Evolutionary conservation across 2,113 vertebrate species (phyloP), one percentile per base, ranked within the genome.

Genomic region (Corythoichthys intestinalis): DNA sequence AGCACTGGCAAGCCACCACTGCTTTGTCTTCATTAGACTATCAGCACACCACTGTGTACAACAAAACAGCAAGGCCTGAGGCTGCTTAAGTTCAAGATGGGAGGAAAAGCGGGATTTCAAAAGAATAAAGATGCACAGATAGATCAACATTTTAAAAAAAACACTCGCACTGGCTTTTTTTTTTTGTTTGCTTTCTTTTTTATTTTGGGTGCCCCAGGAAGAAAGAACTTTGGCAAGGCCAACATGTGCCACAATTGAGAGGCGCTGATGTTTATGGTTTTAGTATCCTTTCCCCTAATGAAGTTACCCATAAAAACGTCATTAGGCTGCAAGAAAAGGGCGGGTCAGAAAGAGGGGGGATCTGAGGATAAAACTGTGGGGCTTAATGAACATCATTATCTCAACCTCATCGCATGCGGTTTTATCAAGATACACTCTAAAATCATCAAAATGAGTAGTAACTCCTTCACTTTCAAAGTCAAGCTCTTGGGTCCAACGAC

Each of bases 271-370:
- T 86, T 86, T 84, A 83, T 83, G 74, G 52, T 67, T 85, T 73
- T 62, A 17, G 78, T 77, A 79, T 82, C 74, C 72, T 75, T 75
- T 72, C 4, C 72, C 75, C 77, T 87, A 88, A 90, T 88, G 87
- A 88, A 84, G 83, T 86, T 81, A 86, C 82, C 82, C 84, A 89
- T 90, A 84, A 89, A 91, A 87, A 64, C 74, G 79, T 87, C 88
- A 84, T 88, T 90, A 90, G 82, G 70, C 70, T 59, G 66, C 52
- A 48, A 73, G 64, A 61, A 53, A 72, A 65, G 35, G 70, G 61
- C 11, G 47, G 44, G 47, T 39, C 48, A 0, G 44, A 41, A 61
- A 61, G 3, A 61, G 20, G 67, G 54, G 69, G 50, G 61, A 20
- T 28, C 53, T 38, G 67, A 70, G 65, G 56, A 70, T 63, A 86